A percentile compares a stretch with the other conserved stretches of the same genome.
Conservation (phyloP, 2,888 invertebrate genomes). For the Catocala sponsa region DNA sequence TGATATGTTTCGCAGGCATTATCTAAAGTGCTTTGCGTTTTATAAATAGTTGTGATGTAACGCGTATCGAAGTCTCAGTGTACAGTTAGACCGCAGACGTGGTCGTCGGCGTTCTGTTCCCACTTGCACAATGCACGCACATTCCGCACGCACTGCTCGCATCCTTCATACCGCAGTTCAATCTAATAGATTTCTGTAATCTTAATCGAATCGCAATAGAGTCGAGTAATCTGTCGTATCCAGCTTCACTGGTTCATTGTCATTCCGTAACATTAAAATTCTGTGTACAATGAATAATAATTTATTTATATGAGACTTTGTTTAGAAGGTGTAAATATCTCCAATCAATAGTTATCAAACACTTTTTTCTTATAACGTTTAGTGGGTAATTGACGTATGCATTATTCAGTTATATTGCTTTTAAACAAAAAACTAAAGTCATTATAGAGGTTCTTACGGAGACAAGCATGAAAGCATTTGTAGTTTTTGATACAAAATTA, state of each 20-base stretch:
- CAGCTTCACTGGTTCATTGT: conserved; percentile 6
- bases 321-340: conserved; percentile 12
- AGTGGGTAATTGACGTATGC: conserved; percentile 15
- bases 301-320: conserved; percentile 1
- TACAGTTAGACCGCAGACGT: conserved; percentile 69
- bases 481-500: conserved; percentile 19
- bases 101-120: conserved; percentile 63
- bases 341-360: conserved; percentile 14
- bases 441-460: conserved; percentile 26
- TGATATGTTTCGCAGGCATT: conserved; percentile 58
- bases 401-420: conserved; percentile 20
- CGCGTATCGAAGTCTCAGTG: conserved; percentile 36
- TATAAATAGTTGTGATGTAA: conserved; percentile 59
- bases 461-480: conserved; percentile 18
- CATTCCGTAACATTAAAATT: conserved; percentile 23
- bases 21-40: conserved; percentile 56
- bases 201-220: conserved; percentile 24
- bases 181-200: conserved; percentile 26
- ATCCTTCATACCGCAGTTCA: conserved; percentile 39
- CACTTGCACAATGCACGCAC: conserved; percentile 64
- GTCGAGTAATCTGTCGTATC: conserved; percentile 17
- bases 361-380: conserved; percentile 17
- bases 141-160: conserved; percentile 58
- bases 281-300: conserved; percentile 23
- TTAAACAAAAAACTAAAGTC: conserved; percentile 23